These are phyloP conservation scores for Eudasyphora cyanicolor DNA, from an alignment of 2,888 invertebrate species.

Conservation along the genomic window DNA sequence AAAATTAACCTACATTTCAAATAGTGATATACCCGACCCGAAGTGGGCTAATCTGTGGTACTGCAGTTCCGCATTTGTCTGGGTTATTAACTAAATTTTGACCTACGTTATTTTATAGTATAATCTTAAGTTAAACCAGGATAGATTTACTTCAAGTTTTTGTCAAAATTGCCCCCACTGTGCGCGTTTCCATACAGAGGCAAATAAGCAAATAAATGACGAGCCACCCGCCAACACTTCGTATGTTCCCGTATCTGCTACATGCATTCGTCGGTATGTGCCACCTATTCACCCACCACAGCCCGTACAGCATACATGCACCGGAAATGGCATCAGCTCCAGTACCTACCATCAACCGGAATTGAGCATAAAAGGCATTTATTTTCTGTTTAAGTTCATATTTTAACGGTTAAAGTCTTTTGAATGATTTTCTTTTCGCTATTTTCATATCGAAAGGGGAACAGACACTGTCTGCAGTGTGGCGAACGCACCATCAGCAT, in stretches of 20 bases:
- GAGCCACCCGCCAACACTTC: not conserved
- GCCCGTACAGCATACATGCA: not conserved
- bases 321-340: not conserved
- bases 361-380: slow-evolving; percentile 35
- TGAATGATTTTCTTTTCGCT: slow-evolving; percentile 37
- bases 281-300: not conserved
- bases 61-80: too few relatives aligned
- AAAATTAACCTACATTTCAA: too few relatives aligned
- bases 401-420: slow-evolving; percentile 29
- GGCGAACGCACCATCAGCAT: not conserved
- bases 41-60: too few relatives aligned
- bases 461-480: not conserved
- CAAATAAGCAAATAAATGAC: slow-evolving; percentile 11
- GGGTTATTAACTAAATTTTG: too few relatives aligned
- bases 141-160: too few relatives aligned
- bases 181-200: not conserved
- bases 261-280: not conserved
- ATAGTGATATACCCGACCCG: too few relatives aligned
- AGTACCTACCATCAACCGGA: not conserved
- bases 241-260: not conserved
- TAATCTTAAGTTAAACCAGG: too few relatives aligned
- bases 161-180: too few relatives aligned
- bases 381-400: slow-evolving; percentile 40
- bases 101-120: too few relatives aligned
- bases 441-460: not conserved